Percentiles rank a stretch among this genome's conserved stretches.
Evolutionary conservation across 2,797 vertebrate genomes (phyloP).

Genomic region (Muscicapa striata): DNA sequence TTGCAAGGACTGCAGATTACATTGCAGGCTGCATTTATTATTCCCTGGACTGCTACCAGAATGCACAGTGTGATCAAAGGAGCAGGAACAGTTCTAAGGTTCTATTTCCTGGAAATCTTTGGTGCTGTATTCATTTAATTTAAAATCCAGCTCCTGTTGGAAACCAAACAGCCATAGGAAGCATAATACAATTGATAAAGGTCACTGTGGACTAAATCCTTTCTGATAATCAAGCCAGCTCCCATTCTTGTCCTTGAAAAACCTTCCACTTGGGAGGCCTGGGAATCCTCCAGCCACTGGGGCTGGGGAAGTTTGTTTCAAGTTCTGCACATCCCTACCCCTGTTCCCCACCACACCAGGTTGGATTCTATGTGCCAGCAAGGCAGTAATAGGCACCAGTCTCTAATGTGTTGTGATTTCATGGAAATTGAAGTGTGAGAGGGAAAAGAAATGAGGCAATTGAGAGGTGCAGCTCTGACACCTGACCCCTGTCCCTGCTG

Average conservation of each 20-base stretch:
- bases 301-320: background rate
- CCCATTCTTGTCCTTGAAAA: background rate
- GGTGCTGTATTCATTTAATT: background rate
- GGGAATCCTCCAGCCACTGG: background rate
- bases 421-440: constrained; percentile 20
- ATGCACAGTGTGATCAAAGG: background rate
- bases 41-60: constrained; percentile 15
- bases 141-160: background rate
- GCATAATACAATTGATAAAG: background rate
- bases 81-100: background rate
- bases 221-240: background rate
- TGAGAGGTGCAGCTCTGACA: background rate
- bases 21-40: constrained; percentile 4
- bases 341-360: background rate
- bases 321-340: background rate
- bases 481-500: background rate
- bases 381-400: background rate
- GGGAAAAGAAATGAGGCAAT: constrained; percentile 3
- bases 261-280: background rate
- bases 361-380: background rate
- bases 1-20: background rate
- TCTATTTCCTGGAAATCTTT: constrained; percentile 11
- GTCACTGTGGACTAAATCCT: background rate
- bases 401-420: background rate
- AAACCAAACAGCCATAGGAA: background rate